Conservation (phyloP, 2,888 invertebrate species). For the Athrips mouffetella region DNA sequence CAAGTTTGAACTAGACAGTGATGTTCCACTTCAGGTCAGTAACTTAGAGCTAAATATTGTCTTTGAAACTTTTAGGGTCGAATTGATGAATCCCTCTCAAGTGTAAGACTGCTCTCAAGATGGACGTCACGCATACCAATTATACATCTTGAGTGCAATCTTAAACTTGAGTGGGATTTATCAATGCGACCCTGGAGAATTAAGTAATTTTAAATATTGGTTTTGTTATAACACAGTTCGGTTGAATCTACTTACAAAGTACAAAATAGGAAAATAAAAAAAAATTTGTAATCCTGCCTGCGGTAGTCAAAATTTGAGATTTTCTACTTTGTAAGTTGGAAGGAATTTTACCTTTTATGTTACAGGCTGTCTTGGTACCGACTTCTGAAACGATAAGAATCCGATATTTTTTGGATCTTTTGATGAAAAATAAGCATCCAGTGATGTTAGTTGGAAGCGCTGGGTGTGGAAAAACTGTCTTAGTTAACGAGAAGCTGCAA, state of each 20-base stretch:
- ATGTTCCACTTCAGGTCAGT: slow-evolving; percentile 89
- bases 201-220: too few relatives aligned
- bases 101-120: too few relatives aligned
- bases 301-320: too few relatives aligned
- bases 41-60: background rate
- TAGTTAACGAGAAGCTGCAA: slow-evolving; percentile 84
- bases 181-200: too few relatives aligned
- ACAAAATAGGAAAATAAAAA: background rate
- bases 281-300: too few relatives aligned
- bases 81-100: too few relatives aligned
- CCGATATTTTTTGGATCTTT: slow-evolving; percentile 91
- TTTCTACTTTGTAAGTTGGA: too few relatives aligned
- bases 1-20: slow-evolving; percentile 94
- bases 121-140: too few relatives aligned
- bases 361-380: slow-evolving; percentile 95
- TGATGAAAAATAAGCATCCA: slow-evolving; percentile 93
- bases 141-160: too few relatives aligned
- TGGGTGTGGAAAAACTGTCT: slow-evolving; percentile 96
- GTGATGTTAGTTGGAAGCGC: slow-evolving; percentile 97
- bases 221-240: too few relatives aligned
- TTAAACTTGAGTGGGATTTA: too few relatives aligned
- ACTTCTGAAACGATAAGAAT: slow-evolving; percentile 95
- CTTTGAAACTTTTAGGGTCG: background rate
- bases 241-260: background rate
- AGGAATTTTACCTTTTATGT: too few relatives aligned